Evolutionary conservation across 2,113 vertebrate species (phyloP), one percentile per base, ranked within the genome.

Genomic region (Indicator indicator): DNA sequence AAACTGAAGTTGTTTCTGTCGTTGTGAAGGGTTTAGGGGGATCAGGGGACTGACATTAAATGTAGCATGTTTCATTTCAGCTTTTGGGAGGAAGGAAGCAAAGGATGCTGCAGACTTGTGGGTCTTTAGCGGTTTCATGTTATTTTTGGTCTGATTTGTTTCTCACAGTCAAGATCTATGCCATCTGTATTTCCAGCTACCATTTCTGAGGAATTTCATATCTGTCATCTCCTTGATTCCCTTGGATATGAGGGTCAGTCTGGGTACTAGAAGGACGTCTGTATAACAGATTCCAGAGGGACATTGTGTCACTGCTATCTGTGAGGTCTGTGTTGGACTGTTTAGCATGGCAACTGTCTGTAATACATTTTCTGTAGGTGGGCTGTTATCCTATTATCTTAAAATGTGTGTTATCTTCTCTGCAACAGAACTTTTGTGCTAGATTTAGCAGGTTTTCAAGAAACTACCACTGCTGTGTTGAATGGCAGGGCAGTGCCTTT

Each of bases 51-150:
- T 68, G 69, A 21, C 71, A 72, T 86, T 94, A 94, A 94, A 93
- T 77, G 46, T 26, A 32, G 50, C 58, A 50, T 0, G 2, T 90
- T 88, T 96, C 82, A 1, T 91, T 95, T 96, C 83, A 74, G 56
- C 90, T 96, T 96, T 96, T 59, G 1, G 69, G 78, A 91, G 96
- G 73, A 95, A 95, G 92, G 93, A 95, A 94, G 58, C 56, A 71
- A 16, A 63, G 38, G 30, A 46, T 59, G 60, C 54, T 52, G 4
- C 17, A 36, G 24, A 19, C 60, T 28, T 75, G 59, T 65, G 79
- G 27, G 3, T 38, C 0, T 36, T 65, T 18, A 18, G 74, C 54
- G 58, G 30, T 44, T 95, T 81, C 36, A 4, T 9, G 15, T 86
- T 32, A 28, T 26, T 58, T 68, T 81, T 83, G 30, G 8, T 18